These are phyloP conservation scores for Serripes groenlandicus DNA, from an alignment of 2,888 invertebrate species.

Conservation along the genomic window DNA sequence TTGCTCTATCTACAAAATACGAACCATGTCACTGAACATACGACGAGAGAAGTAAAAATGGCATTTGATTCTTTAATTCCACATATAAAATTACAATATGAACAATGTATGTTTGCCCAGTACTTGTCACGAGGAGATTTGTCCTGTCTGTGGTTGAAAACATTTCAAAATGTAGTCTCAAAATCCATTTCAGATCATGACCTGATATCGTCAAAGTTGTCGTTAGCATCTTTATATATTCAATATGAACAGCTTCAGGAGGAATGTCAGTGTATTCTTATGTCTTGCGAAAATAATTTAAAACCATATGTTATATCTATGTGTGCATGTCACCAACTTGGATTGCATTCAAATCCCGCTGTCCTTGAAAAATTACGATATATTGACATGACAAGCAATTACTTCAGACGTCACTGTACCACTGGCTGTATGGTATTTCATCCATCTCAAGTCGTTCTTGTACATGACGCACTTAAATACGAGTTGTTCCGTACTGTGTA, in stretches of 20 bases:
- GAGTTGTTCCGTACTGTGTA: conserved; percentile 10
- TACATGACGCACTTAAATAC: not conserved
- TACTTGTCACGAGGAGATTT: not conserved
- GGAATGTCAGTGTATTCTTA: not conserved
- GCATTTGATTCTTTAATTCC: not conserved
- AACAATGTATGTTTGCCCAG: not conserved
- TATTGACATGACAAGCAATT: not conserved
- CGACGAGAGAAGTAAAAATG: not conserved
- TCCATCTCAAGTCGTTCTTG: not conserved
- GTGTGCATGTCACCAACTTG: too few species aligned
- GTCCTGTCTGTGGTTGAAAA: not conserved
- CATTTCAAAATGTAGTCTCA: not conserved
- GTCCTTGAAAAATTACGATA: not conserved
- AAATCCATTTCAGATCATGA: too few species aligned
- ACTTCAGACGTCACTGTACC: not conserved
- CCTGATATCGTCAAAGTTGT: not conserved
- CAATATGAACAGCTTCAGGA: not conserved
- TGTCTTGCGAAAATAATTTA: not conserved
- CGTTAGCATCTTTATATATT: not conserved
- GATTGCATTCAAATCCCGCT: too few species aligned
- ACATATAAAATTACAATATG: not conserved
- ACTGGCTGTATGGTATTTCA: not conserved
- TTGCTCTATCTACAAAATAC: not conserved
- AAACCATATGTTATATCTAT: not conserved
- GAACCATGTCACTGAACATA: not conserved